Percentiles rank a stretch among this genome's conserved stretches.
Evolutionary conservation across 2,113 vertebrate species (phyloP).

Genomic region (Lota lota): DNA sequence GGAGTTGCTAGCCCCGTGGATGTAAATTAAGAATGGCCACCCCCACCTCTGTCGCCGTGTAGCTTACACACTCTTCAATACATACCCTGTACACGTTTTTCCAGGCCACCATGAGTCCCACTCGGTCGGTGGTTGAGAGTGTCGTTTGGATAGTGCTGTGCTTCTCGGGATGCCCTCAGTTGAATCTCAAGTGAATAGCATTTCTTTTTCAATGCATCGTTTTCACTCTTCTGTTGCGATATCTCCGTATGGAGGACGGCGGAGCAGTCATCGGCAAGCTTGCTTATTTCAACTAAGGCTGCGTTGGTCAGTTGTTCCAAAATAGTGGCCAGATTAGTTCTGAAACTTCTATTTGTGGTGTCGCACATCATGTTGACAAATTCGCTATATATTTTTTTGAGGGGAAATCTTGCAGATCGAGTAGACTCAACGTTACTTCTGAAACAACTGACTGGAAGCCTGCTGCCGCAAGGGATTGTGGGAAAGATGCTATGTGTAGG

Average conservation of each 20-base stretch:
- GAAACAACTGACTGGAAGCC: constrained; percentile 18
- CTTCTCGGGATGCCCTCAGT: constrained; percentile 65
- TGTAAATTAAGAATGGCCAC: neutral
- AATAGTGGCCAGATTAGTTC: constrained; percentile 63
- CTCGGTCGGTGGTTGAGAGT: constrained; percentile 35
- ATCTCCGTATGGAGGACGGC: constrained; percentile 69
- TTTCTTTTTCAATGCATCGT: constrained; percentile 70
- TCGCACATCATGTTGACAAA: constrained; percentile 60
- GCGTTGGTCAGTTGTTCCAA: constrained; percentile 71
- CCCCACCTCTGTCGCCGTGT: neutral
- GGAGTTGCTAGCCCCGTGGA: neutral
- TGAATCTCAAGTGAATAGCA: constrained; percentile 72
- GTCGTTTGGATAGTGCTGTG: constrained; percentile 41
- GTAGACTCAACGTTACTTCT: constrained; percentile 6
- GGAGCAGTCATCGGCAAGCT: constrained; percentile 72
- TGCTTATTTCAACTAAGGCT: constrained; percentile 69
- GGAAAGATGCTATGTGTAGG: constrained; percentile 23
- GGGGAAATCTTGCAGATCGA: neutral
- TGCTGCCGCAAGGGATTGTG: constrained; percentile 57
- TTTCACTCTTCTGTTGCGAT: constrained; percentile 70
- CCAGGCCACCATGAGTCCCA: constrained; percentile 40
- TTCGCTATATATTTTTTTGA: too few species aligned
- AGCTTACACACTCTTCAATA: neutral
- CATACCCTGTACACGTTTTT: constrained; percentile 3
- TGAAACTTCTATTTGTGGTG: constrained; percentile 60